Base-by-base conservation (phyloP, 1,140 invertebrate genomes). In the Procambarus virginalis region DNA sequence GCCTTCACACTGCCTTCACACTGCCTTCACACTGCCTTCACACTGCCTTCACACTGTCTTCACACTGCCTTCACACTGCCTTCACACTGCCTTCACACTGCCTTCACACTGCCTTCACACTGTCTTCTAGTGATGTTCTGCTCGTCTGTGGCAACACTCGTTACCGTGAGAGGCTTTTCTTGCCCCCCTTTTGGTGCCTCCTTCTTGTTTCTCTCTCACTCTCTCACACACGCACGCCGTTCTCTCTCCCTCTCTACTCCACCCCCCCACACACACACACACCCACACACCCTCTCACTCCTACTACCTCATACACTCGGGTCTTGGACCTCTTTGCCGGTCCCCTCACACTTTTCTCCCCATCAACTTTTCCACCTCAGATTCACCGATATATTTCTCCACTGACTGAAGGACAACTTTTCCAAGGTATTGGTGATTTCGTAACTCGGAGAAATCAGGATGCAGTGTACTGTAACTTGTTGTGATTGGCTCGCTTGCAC, bases 271-370 rank as follows among this genome's bases (percentile, higher is more conserved):
- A 70, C 45, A 48, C 86, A 68, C 86, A 10, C 86, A 45, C 58
- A 34, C 34, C 45, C 86, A 51, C 76, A 20, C 49, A 70, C 45
- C 64, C 86, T 80, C 86, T 2, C 86, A 45, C 58, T 64, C 58
- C 22, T 76, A 45, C 77, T 51, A 58, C 64, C 76, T 78, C 68
- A 73, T 73, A 73, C 34, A 73, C 17, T n/a, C 68, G 68, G 68
- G 10, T 34, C 6, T 8, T 73, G n/a, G 0, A 1, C 34, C 34
- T 34, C 34, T 1, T 34, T 34, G 34, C 34, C 1, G 34, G 0
- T 34, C 34, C 0, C n/a, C 5, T 34, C 10, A 73, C 60, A 2
- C 60, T 64, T 17, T 4, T 45, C 75, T 34, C 75, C n/a, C 4
- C 6, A 45, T 75, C 75, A 22, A 77, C 10, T 77, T 45, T 46